These are phyloP conservation scores for Tromatobia lineatoria DNA, from an alignment of 2,888 invertebrate species.

Conservation along the genomic window DNA sequence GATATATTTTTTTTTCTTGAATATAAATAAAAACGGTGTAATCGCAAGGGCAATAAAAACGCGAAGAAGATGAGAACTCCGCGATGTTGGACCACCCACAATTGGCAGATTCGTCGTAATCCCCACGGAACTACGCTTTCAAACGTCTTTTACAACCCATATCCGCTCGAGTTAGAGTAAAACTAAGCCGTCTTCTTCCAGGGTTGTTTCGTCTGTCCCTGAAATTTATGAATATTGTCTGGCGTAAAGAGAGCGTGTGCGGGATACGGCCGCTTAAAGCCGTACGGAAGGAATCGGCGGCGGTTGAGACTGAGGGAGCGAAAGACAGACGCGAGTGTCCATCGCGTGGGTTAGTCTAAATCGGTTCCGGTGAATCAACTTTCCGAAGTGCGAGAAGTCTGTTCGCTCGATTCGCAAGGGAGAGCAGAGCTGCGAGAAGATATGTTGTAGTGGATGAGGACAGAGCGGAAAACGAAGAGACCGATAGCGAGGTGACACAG, in stretches of 20 bases:
- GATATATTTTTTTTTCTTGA: not conserved
- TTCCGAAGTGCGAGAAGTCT: constrained; percentile 64
- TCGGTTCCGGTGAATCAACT: constrained; percentile 82
- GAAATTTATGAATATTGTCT: constrained; percentile 79
- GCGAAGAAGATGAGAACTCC: constrained; percentile 9
- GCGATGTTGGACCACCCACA: not conserved
- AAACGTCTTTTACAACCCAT: not conserved
- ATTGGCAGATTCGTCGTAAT: not conserved
- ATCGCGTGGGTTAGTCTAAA: constrained; percentile 81
- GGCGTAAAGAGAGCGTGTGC: constrained; percentile 23
- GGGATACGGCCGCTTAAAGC: constrained; percentile 27
- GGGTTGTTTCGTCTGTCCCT: constrained; percentile 78
- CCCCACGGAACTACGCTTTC: constrained; percentile 7
- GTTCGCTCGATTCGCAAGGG: constrained; percentile 14
- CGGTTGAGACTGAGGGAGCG: constrained; percentile 13
- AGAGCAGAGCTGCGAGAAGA: constrained; percentile 47
- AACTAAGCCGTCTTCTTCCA: constrained; percentile 44
- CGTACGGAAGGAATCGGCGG: constrained; percentile 52
- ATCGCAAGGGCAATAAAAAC: not conserved
- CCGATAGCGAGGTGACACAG: constrained; percentile 7
- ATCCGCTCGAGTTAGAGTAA: constrained; percentile 8
- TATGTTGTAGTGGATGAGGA: constrained; percentile 42
- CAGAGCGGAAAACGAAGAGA: constrained; percentile 46
- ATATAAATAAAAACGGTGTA: not conserved
- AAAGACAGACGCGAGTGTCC: constrained; percentile 75